Conservation (phyloP, 2,797 vertebrate species). For the Rachycentron canadum region DNA sequence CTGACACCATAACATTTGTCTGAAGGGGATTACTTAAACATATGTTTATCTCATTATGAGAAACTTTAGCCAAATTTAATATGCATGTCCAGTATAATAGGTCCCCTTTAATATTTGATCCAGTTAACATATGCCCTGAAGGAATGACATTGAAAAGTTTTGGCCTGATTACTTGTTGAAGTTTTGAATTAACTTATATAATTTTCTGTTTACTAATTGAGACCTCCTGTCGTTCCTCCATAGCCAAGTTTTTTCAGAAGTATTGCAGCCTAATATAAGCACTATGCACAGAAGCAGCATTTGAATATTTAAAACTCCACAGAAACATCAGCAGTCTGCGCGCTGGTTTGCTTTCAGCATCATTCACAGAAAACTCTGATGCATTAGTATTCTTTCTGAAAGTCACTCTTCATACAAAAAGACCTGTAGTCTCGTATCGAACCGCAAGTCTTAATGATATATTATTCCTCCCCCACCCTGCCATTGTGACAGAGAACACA, state of each 20-base stretch:
- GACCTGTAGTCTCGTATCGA: conserved; percentile 58
- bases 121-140: conserved; percentile 24
- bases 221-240: background rate
- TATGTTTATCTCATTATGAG: too few relatives aligned
- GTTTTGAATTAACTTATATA: conserved; percentile 6
- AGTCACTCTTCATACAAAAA: conserved; percentile 50
- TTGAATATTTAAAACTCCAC: conserved; percentile 33
- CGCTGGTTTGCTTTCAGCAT: conserved; percentile 19
- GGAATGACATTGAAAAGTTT: conserved; percentile 40
- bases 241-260: conserved; percentile 15
- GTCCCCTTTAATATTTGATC: conserved; percentile 19
- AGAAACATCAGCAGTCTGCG: conserved; percentile 16
- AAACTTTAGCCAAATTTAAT: too few relatives aligned
- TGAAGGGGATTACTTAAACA: too few relatives aligned
- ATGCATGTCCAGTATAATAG: too few relatives aligned
- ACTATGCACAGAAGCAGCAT: background rate
- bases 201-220: conserved; percentile 18
- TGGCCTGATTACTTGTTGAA: conserved; percentile 7
- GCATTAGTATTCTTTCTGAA: conserved; percentile 62
- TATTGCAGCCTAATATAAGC: background rate
- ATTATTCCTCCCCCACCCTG: conserved; percentile 56
- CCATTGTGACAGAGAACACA: conserved; percentile 62
- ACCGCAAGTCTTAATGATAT: conserved; percentile 57
- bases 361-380: conserved; percentile 26
- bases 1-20: too few relatives aligned